These are phyloP conservation scores for Phytoseiulus persimilis DNA, from an alignment of 2,888 invertebrate genomes.

Conservation along the genomic window DNA sequence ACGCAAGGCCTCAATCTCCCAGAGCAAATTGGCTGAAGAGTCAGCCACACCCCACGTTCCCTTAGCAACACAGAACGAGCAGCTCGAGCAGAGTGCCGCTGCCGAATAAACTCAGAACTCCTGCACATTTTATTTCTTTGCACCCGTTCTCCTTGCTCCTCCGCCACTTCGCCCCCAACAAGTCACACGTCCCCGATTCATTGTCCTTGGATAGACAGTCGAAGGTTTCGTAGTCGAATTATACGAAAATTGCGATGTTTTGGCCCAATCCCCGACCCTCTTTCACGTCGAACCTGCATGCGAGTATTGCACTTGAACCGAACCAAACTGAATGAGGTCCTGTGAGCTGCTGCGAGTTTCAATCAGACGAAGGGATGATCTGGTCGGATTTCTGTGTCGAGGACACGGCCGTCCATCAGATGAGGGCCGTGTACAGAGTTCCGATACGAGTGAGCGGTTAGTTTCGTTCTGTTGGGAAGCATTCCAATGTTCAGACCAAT, in stretches of 20 bases:
- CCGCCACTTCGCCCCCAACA: background rate
- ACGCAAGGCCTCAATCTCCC: conserved; percentile 38
- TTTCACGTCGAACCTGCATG: background rate
- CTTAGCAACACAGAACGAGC: background rate
- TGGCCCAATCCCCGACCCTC: background rate
- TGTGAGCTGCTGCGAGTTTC: background rate
- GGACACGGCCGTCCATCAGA: background rate
- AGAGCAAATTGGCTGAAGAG: conserved; percentile 33
- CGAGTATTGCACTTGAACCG: background rate
- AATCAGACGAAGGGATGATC: background rate
- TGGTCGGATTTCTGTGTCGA: background rate
- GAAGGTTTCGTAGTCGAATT: background rate
- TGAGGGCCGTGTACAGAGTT: background rate
- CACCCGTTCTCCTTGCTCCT: conserved; percentile 5
- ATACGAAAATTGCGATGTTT: background rate
- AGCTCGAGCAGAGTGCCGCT: background rate
- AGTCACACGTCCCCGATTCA: background rate
- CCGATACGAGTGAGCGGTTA: background rate
- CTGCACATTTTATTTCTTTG: background rate
- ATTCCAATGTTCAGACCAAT: background rate
- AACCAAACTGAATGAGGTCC: background rate
- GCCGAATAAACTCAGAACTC: background rate
- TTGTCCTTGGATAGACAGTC: background rate
- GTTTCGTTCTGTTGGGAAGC: background rate
- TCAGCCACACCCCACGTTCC: background rate